Evolutionary conservation across 1,140 invertebrate genomes (phyloP), one percentile per base, ranked within the genome.

Genomic region (Brachionus manjavacas): DNA sequence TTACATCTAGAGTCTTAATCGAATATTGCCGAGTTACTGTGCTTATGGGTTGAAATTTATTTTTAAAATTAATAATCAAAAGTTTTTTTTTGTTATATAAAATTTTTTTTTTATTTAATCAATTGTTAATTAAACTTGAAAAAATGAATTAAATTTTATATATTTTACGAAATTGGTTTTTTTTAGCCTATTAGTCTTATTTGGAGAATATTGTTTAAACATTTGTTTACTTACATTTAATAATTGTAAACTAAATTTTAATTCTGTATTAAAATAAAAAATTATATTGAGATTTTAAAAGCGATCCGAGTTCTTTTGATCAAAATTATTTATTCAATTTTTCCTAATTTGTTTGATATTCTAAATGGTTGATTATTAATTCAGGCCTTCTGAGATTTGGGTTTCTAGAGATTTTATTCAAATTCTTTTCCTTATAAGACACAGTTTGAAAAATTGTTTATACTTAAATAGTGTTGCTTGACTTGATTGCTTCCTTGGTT

Each of bases 61-160:
- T 60, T 60, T 60, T 60, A 16, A 52, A 52, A 52, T 52, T 52
- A 23, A 60, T 20, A 60, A 60, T 60, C 52, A 60, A 60, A 25
- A 23, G 20, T 60, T 68, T 31, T 31, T 68, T 68, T 68, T 68
- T 68, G 66, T 68, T 68, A 68, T 14, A 68, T 60, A 60, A 60
- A 12, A 12, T 14, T 12, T 49, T 52, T 60, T 31, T 68, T 68
- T 68, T 68, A 68, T 68, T 68, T 68, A 68, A 68, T 68, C 64
- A 68, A 68, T 68, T 68, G 64, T 68, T 68, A 68, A 68, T 68
- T 68, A 68, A 55, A 55, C 52, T 55, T 55, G 52, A 55, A 55
- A 55, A 55, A 46, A 16, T 55, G 20, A 55, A 55, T 55, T 55
- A 55, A 55, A 55, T 55, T 55, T 55, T 55, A 55, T 55, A 55